Base-by-base conservation (phyloP, 2,888 invertebrate species). In the Eilema sororculum region DNA sequence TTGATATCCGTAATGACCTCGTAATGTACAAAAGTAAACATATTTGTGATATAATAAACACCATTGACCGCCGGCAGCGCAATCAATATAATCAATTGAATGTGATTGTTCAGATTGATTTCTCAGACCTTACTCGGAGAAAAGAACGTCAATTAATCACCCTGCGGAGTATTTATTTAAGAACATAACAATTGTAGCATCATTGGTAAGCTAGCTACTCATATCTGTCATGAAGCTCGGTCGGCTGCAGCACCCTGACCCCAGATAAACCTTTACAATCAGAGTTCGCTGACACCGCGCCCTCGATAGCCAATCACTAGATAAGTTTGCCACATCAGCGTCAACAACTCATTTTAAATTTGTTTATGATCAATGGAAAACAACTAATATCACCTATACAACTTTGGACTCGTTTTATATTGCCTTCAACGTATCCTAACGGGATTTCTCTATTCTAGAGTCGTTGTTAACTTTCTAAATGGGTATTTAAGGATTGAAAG, bases 201-300 rank as follows among this genome's bases (percentile, higher is more conserved):
- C 69, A 73, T 65, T 62, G 52, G 46, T 56, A 72, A 76, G 68
- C 76, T 76, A 69, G 70, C 67, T 72, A 80, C 72, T 67, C 74
- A 77, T 74, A 81, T 80, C 73, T 70, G 73, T 70, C 71, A 75
- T 72, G 79, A 73, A 77, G 79, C 71, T 74, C 75, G 78, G 78
- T 71, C 74, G 80, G 77, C 82, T 85, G 84, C 83, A 86, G 65
- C 83, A 79, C 82, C 80, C 79, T 90, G 92, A 93, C 91, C 93
- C 85, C 69, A 79, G 93, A 93, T 93, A 93, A 92, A 90, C 93
- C 86, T 82, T 78, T 84, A 79, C 86, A 92, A 92, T 91, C 91
- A 82, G 79, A 86, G 90, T 87, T 89, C 87, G 88, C 85, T 86
- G 89, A 81, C 87, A 82, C 83, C 80, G 79, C 86, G 87, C 86